Conservation (phyloP, 2,888 invertebrate species). For the Muscina levida region DNA sequence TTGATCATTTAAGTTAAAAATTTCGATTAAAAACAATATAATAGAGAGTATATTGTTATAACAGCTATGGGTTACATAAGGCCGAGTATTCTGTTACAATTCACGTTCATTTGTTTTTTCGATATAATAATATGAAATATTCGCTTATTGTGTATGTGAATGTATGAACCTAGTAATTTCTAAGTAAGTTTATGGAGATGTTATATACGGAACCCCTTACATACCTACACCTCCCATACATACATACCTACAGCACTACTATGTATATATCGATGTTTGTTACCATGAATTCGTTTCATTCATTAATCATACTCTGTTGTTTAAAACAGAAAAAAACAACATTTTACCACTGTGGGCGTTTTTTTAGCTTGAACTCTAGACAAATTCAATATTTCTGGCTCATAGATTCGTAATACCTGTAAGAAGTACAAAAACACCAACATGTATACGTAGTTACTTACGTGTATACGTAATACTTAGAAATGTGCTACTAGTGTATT, state of each 20-base stretch:
- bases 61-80: not conserved
- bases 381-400: conserved; percentile 54
- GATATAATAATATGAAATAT: conserved; percentile 9
- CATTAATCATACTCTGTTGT: conserved; percentile 48
- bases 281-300: conserved; percentile 8
- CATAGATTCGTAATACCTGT: conserved; percentile 43
- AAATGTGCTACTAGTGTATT: no score
- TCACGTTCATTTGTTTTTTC: no score
- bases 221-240: not conserved
- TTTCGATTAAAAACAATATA: no score
- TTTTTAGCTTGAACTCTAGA: conserved; percentile 41
- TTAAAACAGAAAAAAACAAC: no score
- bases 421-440: no score
- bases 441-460: no score
- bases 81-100: not conserved
- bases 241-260: no score
- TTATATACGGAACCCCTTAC: no score
- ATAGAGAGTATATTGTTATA: no score
- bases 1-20: not conserved
- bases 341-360: conserved; percentile 54
- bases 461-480: not conserved
- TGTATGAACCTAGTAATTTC: no score
- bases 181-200: no score
- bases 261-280: conserved; percentile 11
- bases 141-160: no score